Percentiles rank a stretch among this genome's conserved stretches.
Conservation (phyloP, 1,140 invertebrate species). For the Heterodera carotae region DNA sequence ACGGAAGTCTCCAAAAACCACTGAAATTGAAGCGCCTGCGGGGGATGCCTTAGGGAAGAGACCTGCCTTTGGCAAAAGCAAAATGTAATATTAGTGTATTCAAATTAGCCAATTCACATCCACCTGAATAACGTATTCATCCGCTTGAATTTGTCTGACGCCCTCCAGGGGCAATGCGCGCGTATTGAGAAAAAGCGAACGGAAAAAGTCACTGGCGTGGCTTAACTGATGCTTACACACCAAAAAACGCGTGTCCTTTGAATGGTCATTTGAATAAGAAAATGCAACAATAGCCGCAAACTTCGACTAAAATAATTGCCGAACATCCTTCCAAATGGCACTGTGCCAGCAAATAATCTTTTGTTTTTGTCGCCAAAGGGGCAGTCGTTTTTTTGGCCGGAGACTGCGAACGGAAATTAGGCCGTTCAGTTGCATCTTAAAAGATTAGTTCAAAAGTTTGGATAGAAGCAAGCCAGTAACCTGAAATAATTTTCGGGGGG, state of each 20-base stretch:
- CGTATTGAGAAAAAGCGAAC: slow-evolving; percentile 58
- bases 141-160: slow-evolving; percentile 37
- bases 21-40: slow-evolving; percentile 59
- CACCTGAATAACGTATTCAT: slow-evolving; percentile 49
- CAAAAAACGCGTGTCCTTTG: slow-evolving; percentile 60
- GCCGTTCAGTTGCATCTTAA: slow-evolving; percentile 9
- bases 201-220: slow-evolving; percentile 64
- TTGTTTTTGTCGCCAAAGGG: slow-evolving; percentile 9
- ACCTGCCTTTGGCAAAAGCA: slow-evolving; percentile 34
- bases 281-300: slow-evolving; percentile 31
- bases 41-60: slow-evolving; percentile 55
- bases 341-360: slow-evolving; percentile 62
- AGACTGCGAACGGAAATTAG: slow-evolving; percentile 40
- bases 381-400: slow-evolving; percentile 40
- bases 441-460: neutral
- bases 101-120: neutral
- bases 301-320: slow-evolving; percentile 60
- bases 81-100: neutral
- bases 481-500: neutral
- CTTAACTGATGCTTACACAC: slow-evolving; percentile 64
- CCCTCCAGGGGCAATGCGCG: slow-evolving; percentile 51
- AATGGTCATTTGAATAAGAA: slow-evolving; percentile 21
- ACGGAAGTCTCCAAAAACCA: slow-evolving; percentile 62
- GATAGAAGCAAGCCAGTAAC: too few species aligned
- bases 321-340: slow-evolving; percentile 62